Evolutionary conservation across 2,113 vertebrate species (phyloP).

Genomic region (Eidolon helvum): DNA sequence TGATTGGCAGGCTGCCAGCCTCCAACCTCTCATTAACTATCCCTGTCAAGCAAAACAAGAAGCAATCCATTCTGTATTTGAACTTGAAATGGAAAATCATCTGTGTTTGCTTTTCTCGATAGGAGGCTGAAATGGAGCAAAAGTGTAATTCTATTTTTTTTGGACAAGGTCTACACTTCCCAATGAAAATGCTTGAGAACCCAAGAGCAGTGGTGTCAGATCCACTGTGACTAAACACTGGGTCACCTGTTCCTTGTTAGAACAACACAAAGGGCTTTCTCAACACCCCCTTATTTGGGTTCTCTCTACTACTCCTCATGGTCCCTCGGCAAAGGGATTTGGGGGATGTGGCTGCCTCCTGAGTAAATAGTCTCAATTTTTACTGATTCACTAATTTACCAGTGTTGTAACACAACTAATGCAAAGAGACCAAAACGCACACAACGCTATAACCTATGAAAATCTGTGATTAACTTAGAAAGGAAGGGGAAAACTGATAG

Average conservation of each 20-base stretch:
- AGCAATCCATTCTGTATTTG: slow-evolving; percentile 14
- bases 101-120: slow-evolving; percentile 42
- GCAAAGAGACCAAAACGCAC: background rate
- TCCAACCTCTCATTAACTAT: slow-evolving; percentile 1
- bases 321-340: background rate
- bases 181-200: background rate
- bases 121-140: slow-evolving; percentile 23
- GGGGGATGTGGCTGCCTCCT: background rate
- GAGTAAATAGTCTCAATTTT: background rate
- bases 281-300: no score
- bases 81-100: slow-evolving; percentile 45
- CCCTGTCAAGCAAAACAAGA: slow-evolving; percentile 26
- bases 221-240: background rate
- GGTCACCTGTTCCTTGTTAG: background rate
- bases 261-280: background rate
- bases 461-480: background rate
- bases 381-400: background rate
- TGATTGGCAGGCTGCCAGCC: background rate
- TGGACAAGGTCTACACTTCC: background rate
- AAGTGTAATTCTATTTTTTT: slow-evolving; percentile 36
- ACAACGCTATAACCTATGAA: background rate
- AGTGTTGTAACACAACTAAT: background rate
- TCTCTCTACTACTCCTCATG: background rate
- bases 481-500: background rate
- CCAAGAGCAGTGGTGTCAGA: background rate